Evolutionary conservation across 2,888 invertebrate species (phyloP).

Genomic region (Barypeithes pellucidus): DNA sequence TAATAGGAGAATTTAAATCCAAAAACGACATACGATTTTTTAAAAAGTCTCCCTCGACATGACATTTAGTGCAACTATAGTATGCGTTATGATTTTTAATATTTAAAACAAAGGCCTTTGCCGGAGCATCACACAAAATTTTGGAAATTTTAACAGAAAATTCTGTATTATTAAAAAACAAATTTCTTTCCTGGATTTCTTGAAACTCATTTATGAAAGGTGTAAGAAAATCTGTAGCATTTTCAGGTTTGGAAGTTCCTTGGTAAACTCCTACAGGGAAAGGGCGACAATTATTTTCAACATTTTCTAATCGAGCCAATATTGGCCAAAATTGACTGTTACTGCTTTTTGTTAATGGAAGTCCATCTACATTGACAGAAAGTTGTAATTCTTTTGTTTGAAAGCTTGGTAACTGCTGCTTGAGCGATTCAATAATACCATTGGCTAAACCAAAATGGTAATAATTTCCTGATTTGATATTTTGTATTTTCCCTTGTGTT

Average conservation of each 20-base stretch:
- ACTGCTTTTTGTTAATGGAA: slow-evolving; percentile 51
- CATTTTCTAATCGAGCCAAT: slow-evolving; percentile 47
- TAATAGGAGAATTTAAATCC: slow-evolving; percentile 35
- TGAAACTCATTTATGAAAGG: slow-evolving; percentile 52
- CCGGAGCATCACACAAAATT: slow-evolving; percentile 32
- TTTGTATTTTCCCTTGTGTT: not conserved
- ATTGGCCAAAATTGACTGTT: slow-evolving; percentile 48
- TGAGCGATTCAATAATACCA: slow-evolving; percentile 4
- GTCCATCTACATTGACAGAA: slow-evolving; percentile 48
- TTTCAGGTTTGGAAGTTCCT: slow-evolving; percentile 54
- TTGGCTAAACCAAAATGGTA: slow-evolving; percentile 28
- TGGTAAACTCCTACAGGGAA: slow-evolving; percentile 50
- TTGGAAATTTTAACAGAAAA: not conserved
- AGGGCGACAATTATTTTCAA: not conserved
- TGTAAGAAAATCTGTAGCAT: slow-evolving; percentile 45
- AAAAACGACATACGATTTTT: slow-evolving; percentile 50
- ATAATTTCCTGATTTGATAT: slow-evolving; percentile 23
- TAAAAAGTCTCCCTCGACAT: slow-evolving; percentile 39
- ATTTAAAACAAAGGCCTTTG: slow-evolving; percentile 28
- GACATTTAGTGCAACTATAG: slow-evolving; percentile 56
- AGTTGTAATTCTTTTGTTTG: slow-evolving; percentile 20
- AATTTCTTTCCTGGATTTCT: slow-evolving; percentile 37
- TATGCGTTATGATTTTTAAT: slow-evolving; percentile 26
- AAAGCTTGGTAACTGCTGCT: not conserved
- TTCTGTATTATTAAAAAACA: slow-evolving; percentile 32